Conservation (phyloP, 1,140 invertebrate species). For the Ganaspis sp. region DNA sequence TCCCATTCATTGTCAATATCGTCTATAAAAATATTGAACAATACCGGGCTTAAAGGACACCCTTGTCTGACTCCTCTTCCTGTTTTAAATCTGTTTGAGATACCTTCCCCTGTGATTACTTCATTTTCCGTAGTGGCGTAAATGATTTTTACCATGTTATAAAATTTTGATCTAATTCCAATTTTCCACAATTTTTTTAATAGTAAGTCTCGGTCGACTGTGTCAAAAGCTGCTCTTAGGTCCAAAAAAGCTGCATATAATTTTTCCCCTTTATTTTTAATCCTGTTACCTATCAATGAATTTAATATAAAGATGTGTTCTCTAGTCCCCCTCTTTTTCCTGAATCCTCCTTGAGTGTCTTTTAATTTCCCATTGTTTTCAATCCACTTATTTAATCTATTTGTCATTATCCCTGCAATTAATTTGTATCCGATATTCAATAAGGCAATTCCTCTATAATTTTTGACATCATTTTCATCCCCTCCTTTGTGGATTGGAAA, state of each 20-base stretch:
- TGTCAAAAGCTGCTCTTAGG: not conserved
- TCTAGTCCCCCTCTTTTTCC: not conserved
- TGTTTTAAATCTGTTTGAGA: not conserved
- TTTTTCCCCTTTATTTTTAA: too few species aligned
- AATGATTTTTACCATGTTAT: not conserved
- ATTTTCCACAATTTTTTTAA: not conserved
- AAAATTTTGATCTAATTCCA: not conserved
- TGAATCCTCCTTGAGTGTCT: not conserved
- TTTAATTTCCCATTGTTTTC: too few species aligned
- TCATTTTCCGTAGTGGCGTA: not conserved
- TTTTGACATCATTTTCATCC: too few species aligned
- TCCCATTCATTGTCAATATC: not conserved
- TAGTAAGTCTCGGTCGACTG: not conserved
- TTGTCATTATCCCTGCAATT: too few species aligned
- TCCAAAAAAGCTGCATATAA: not conserved
- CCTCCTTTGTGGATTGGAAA: too few species aligned
- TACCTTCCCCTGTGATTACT: not conserved
- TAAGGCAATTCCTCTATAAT: too few species aligned
- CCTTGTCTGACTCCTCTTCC: constrained; percentile 23
- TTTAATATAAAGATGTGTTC: not conserved
- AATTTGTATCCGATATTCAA: too few species aligned
- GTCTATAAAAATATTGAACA: not conserved
- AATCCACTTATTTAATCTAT: too few species aligned
- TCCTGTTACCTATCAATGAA: too few species aligned
- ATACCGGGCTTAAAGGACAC: constrained; percentile 24